phyloP scores from a whole-genome alignment of 2,113 vertebrate species.

The Salvelinus fontinalis region DNA sequence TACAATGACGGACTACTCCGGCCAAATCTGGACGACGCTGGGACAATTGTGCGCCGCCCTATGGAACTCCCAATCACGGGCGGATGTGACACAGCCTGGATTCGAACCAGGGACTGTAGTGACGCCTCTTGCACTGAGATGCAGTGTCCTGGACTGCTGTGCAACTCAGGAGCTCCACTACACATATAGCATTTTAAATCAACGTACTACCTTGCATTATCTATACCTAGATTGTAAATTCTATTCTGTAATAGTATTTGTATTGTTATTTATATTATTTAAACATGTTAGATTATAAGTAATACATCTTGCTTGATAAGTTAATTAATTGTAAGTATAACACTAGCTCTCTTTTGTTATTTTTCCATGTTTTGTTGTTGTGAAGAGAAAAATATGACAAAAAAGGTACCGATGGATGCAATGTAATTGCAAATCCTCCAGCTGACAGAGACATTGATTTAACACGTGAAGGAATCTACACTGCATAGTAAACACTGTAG shows the following conservation, averaged over 20 bases:
- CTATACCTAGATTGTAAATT: slow-evolving; percentile 18
- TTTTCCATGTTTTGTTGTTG: slow-evolving; percentile 57
- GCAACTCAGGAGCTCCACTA: no score
- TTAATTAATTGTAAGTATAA: slow-evolving; percentile 43
- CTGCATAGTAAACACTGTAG: slow-evolving; percentile 36
- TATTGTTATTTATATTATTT: slow-evolving; percentile 63
- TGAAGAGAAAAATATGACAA: slow-evolving; percentile 13
- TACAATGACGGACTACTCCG: no score
- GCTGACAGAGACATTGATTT: slow-evolving; percentile 32
- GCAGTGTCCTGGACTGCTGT: no score
- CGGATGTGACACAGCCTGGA: no score
- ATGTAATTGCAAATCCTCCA: slow-evolving; percentile 1
- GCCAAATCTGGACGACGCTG: no score
- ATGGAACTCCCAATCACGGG: no score
- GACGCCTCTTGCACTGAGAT: no score
- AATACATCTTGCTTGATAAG: slow-evolving; percentile 75
- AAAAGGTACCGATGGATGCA: slow-evolving; percentile 2
- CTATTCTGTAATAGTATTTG: slow-evolving; percentile 33
- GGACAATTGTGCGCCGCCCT: no score
- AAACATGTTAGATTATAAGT: slow-evolving; percentile 63
- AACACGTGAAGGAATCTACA: slow-evolving; percentile 26
- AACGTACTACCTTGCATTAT: slow-evolving; percentile 9
- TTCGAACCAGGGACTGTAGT: no score
- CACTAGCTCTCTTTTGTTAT: slow-evolving; percentile 63
- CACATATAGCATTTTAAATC: no score